phyloP scores from a whole-genome alignment of 2,113 vertebrate species.

The Ceratotherium simum region DNA sequence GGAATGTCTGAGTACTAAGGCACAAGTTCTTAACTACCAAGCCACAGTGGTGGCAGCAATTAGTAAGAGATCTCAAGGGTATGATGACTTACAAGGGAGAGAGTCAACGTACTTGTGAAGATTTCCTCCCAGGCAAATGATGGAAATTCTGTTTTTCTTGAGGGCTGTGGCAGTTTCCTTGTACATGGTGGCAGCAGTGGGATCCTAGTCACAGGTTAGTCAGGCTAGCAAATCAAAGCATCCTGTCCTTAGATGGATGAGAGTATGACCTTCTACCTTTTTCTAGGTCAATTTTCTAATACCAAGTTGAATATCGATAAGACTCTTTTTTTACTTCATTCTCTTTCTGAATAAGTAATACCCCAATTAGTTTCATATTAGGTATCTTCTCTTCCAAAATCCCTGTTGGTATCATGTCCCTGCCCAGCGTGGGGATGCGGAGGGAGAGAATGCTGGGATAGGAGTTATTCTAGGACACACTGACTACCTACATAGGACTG shows the following conservation, averaged over 20 bases:
- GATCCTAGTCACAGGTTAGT: neutral
- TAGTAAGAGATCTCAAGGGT: conserved; percentile 28
- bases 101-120: neutral
- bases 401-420: neutral
- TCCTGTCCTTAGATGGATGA: neutral
- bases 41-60: neutral
- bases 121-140: conserved; percentile 2
- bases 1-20: neutral
- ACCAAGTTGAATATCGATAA: conserved; percentile 1
- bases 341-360: neutral
- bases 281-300: conserved; percentile 39
- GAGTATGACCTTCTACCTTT: neutral
- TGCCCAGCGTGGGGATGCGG: neutral
- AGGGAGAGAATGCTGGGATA: neutral
- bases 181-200: neutral
- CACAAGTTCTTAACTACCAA: neutral
- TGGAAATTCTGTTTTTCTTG: neutral
- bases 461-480: neutral
- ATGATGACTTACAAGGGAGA: neutral
- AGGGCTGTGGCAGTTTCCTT: neutral
- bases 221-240: conserved; percentile 12
- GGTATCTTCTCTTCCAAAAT: conserved; percentile 19
- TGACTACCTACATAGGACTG: neutral
- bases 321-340: neutral
- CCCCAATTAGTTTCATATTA: conserved; percentile 15